Evolutionary conservation across 2,888 invertebrate species (phyloP).

Genomic region (Hyposoter didymator): DNA sequence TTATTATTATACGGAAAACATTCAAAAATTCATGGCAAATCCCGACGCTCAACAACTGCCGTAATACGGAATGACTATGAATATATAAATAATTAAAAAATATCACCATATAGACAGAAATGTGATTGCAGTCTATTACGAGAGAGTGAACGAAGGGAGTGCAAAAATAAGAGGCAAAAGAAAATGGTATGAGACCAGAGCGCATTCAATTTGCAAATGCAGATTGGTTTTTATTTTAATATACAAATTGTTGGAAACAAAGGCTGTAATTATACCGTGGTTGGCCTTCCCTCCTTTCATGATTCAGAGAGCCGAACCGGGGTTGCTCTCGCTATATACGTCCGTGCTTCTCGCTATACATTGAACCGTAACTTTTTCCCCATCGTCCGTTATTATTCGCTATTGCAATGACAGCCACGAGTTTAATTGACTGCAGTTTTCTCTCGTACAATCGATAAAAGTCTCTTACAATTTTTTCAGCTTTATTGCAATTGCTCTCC

Average conservation of each 20-base stretch:
- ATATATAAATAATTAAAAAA: conserved; percentile 29
- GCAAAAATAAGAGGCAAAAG: conserved; percentile 24
- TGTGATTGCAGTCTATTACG: conserved; percentile 6
- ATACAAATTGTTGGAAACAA: conserved; percentile 82
- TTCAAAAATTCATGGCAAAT: conserved; percentile 49
- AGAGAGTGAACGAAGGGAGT: conserved; percentile 56
- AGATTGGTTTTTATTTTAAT: conserved; percentile 83
- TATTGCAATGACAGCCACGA: conserved; percentile 54
- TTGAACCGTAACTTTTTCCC: conserved; percentile 9
- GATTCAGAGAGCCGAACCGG: conserved; percentile 28
- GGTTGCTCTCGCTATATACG: conserved; percentile 38
- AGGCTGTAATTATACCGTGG: conserved; percentile 79
- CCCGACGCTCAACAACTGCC: conserved; percentile 26
- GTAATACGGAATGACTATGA: conserved; percentile 45
- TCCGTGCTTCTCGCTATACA: not conserved
- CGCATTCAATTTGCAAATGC: conserved; percentile 82
- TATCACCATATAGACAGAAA: not conserved
- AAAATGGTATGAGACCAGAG: conserved; percentile 43
- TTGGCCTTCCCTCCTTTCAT: conserved; percentile 51
- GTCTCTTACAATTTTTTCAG: not conserved
- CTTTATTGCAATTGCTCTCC: not conserved
- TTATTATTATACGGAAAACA: no score
- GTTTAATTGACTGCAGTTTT: conserved; percentile 20
- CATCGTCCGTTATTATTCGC: conserved; percentile 24
- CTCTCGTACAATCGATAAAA: conserved; percentile 45